Conservation (phyloP, 2,797 vertebrate genomes). For the Pseudomugil tenellus region DNA sequence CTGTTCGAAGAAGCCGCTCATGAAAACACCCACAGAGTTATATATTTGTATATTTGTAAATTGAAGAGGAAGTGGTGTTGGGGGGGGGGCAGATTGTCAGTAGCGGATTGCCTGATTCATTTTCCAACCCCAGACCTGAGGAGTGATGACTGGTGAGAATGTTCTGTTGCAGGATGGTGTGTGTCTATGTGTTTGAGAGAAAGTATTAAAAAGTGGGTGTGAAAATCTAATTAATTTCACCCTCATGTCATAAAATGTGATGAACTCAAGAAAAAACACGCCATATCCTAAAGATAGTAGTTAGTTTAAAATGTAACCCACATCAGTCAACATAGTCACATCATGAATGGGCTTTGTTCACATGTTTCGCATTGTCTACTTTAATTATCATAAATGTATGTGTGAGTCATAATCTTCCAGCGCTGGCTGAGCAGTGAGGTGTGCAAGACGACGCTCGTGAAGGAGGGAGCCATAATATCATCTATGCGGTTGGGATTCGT, state of each 20-base stretch:
- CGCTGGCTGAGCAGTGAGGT: constrained; percentile 36
- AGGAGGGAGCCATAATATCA: constrained; percentile 14
- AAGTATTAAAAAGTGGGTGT: constrained; percentile 6
- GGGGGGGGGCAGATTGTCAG: constrained; percentile 9
- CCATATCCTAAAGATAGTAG: too few relatives aligned
- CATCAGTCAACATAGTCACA: not conserved
- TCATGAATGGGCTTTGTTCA: not conserved
- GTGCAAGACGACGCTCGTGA: constrained; percentile 9
- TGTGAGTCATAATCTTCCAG: constrained; percentile 62
- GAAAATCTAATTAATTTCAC: constrained; percentile 24
- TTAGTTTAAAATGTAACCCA: too few relatives aligned
- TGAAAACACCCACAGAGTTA: constrained; percentile 71
- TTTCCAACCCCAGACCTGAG: constrained; percentile 66
- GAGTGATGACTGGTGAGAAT: constrained; percentile 15
- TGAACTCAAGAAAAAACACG: too few relatives aligned
- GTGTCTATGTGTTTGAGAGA: not conserved
- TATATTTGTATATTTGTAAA: constrained; percentile 74
- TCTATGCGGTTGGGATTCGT: constrained; percentile 39
- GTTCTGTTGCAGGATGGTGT: constrained; percentile 6
- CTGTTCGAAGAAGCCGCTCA: constrained; percentile 68
- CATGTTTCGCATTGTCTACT: not conserved
- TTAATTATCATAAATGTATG: not conserved
- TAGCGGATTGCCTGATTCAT: constrained; percentile 73
- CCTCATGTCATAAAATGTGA: not conserved
- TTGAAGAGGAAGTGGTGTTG: constrained; percentile 69